Base-by-base conservation (phyloP, 2,113 vertebrate genomes). In the Lophura nycthemera region DNA sequence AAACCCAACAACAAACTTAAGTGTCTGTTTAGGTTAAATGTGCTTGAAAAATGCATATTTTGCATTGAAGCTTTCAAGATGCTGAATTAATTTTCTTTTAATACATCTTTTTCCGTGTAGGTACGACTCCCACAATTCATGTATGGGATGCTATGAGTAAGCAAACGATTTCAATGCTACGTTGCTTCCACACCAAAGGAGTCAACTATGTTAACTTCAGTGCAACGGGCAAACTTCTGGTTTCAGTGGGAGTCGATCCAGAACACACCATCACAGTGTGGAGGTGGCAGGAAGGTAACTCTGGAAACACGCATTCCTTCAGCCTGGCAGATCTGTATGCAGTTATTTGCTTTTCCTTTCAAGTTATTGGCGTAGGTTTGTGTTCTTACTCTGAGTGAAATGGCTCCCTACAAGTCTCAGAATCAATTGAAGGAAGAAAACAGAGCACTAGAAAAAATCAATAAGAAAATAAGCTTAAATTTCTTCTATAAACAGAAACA, bases 81-180 rank as follows among this genome's bases (percentile, higher is more conserved):
- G 32, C 72, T 74, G 64, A 57, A 83, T 56, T 87, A 65, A 92
- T 69, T 77, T 16, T 60, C 52, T 80, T 47, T n/a, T 54, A 34
- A 72, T 43, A 9, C 59, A n/a, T 65, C 63, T 74, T 75, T 88
- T 47, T 85, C 14, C 72, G 12, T 22, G 0, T 96, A 99, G 99
- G 99, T 36, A 98, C 99, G 2, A 98, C 99, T 2, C 99, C 99
- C 5, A 99, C 98, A 18, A 98, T 99, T 96, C 99, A 99, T 4
- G 78, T 99, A n/a, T 99, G 99, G 99, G 99, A 99, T 30, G 99
- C 99, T 83, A 97, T 99, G 98, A 99, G 97, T 85, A 99, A 99
- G 74, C 99, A 99, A 97, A 99, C 99, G 0, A 96, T 99, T n/a
- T 99, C 99, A 57, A 98, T 99, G 97, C 98, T 99, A 36, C 98